These are phyloP conservation scores for Rhinopomastus cyanomelas DNA, from an alignment of 2,113 vertebrate species.

Conservation along the genomic window DNA sequence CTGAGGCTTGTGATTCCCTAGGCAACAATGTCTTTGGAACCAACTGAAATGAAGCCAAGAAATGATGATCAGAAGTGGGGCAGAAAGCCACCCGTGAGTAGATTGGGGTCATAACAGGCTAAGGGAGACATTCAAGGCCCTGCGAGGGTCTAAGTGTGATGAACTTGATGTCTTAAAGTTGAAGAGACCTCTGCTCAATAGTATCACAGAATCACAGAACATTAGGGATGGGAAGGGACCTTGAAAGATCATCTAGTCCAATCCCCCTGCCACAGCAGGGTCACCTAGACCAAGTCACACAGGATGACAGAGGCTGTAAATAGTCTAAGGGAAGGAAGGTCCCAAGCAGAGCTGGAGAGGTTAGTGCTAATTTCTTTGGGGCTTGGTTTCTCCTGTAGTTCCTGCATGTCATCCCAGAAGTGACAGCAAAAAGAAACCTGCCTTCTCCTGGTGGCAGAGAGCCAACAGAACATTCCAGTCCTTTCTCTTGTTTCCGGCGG, in stretches of 20 bases:
- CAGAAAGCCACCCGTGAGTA: neutral
- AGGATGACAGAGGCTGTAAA: neutral
- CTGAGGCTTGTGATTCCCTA: neutral
- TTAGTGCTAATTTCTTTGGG: neutral
- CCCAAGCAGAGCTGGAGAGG: neutral
- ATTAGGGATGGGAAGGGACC: too few species aligned
- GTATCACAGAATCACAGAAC: too few species aligned
- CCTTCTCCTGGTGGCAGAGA: neutral
- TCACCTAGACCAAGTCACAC: too few species aligned
- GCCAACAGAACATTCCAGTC: neutral
- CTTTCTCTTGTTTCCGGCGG: neutral
- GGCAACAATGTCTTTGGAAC: neutral
- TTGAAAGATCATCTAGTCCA: too few species aligned
- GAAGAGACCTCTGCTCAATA: neutral
- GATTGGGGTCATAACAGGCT: neutral
- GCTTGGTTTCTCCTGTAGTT: slow-evolving; percentile 7
- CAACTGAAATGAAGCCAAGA: neutral
- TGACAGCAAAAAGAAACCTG: neutral
- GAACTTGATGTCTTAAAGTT: neutral
- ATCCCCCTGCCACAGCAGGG: too few species aligned
- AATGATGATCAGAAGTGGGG: neutral
- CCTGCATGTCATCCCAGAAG: neutral
- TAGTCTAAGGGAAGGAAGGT: neutral
- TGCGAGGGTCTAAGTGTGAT: neutral
- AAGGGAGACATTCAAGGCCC: neutral